Evolutionary conservation across 2,797 vertebrate species (phyloP), one percentile per base, ranked within the genome.

Genomic region (Periophthalmus magnuspinnatus): DNA sequence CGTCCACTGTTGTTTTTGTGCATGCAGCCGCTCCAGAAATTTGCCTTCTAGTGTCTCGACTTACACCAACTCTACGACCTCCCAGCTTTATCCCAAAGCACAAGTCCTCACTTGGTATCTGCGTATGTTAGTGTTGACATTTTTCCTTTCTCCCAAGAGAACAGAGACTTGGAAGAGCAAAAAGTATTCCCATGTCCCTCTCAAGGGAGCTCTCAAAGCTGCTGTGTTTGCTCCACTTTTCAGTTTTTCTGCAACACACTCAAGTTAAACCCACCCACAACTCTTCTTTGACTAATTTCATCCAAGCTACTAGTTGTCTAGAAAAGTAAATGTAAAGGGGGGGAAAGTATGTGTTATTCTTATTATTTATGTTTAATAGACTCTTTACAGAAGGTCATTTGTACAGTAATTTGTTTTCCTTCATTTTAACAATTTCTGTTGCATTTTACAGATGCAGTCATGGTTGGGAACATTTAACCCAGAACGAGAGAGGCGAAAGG

Each of bases 401-500:
- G n/a, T n/a, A n/a, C n/a, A n/a, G 32, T 32, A 14, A 21, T 36
- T 60, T 36, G 33, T 61, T 36, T 21, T 59, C 1, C 28, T 32
- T 32, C 14, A 56, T 13, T 24, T 57, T 57, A 28, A 24, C 13
- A 5, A 24, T 57, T 11, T 32, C 13, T 41, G n/a, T 9, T 85
- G 58, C 82, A 74, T 84, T 90, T 22, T 71, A 65, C 77, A 92
- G 93, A 94, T 95, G 91, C 94, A 92, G 90, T 95, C 94, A 17
- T 94, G 92, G 92, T 83, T 91, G 79, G 89, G 93, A 88, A 93
- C 94, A 36, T 91, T 93, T 92, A 95, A 95, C 84, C 94, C 94
- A n/a, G 93, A 92, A 86, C 90, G 93, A 84, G 93, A 94, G 86
- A 89, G 93, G 70, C 82, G 93, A 47, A 84, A 95, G 94, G 95